These are phyloP conservation scores for Diplazon laetatorius DNA, from an alignment of 2,888 invertebrate genomes.

Conservation along the genomic window DNA sequence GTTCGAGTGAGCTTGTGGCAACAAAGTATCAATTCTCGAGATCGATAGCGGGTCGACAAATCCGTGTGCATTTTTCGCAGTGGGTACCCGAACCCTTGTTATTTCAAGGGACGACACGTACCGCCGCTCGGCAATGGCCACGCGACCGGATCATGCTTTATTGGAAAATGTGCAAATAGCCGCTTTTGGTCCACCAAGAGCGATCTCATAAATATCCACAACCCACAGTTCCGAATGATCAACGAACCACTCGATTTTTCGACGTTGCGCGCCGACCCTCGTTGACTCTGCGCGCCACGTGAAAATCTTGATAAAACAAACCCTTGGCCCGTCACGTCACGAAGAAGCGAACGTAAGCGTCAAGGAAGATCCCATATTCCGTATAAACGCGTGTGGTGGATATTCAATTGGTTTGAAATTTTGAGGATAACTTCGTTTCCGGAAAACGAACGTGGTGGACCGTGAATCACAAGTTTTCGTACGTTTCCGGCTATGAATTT, in stretches of 20 bases:
- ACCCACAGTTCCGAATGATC: conserved; percentile 36
- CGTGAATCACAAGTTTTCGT: conserved; percentile 65
- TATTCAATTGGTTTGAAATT: conserved; percentile 68
- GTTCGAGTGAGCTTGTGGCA: conserved; percentile 20
- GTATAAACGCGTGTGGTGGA: conserved; percentile 32
- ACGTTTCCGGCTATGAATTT: conserved; percentile 57
- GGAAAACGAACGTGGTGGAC: conserved; percentile 68
- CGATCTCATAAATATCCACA: conserved; percentile 47
- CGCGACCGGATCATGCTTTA: conserved; percentile 79
- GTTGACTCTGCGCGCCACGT: conserved; percentile 51
- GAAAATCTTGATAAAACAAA: conserved; percentile 49
- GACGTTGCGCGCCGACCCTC: conserved; percentile 47
- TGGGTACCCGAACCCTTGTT: conserved; percentile 76
- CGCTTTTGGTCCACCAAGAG: conserved; percentile 34
- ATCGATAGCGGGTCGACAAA: conserved; percentile 19
- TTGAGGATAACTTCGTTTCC: conserved; percentile 76
- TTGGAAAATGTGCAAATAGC: conserved; percentile 80
- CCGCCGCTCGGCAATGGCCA: conserved; percentile 75
- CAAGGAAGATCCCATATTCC: not conserved
- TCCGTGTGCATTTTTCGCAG: conserved; percentile 38
- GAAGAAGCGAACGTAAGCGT: conserved; percentile 9
- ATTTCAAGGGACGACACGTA: conserved; percentile 78
- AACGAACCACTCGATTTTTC: conserved; percentile 58
- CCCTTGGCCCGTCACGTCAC: conserved; percentile 32
- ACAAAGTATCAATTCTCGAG: conserved; percentile 43